Base-by-base conservation (phyloP, 2,113 vertebrate species). In the Macheiramphus alcinus region DNA sequence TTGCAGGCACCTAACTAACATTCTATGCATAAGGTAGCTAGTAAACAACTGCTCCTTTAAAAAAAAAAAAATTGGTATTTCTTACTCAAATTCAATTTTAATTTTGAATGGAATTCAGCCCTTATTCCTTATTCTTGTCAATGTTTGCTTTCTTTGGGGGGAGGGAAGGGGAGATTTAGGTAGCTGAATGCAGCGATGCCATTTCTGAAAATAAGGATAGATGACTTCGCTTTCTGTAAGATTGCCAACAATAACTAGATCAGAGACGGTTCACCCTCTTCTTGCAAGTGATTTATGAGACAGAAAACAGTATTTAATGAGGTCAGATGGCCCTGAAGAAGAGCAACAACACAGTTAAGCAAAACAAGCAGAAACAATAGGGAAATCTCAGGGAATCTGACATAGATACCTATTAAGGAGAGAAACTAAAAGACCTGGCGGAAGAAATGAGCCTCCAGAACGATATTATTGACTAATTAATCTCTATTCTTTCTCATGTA, bases 161-260 rank as follows among this genome's bases (percentile, higher is more conserved):
- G 7, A 93, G 38, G 67, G 78, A 95, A 90, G 40, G 55, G 45
- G 62, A 93, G 40, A 72, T 94, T 95, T 93, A 90, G 50, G 45
- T 80, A 76, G 66, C 42, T 86, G 66, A 79, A 80, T 21, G 47
- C n/a, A 93, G 56, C 36, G 53, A 50, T 86, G 48, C 48, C 20
- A 45, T 93, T 94, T 94, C 68, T 91, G 68, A 93, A 96, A 94
- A 84, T 43, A 89, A 87, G 45, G 62, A 53, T 75, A 68, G 80
- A 93, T 62, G 21, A 56, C n/a, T 86, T 87, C n/a, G 4, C 25
- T 86, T 92, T 89, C 32, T 86, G 88, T 93, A 81, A 78, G 27
- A 58, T 17, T 81, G 92, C 95, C 95, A 97, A 82, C 48, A 94
- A 94, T 82, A 97, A 95, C 86, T 81, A 79, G 29, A 91, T 84